phyloP scores from a whole-genome alignment of 2,888 invertebrate species.

The Empis stercorea region DNA sequence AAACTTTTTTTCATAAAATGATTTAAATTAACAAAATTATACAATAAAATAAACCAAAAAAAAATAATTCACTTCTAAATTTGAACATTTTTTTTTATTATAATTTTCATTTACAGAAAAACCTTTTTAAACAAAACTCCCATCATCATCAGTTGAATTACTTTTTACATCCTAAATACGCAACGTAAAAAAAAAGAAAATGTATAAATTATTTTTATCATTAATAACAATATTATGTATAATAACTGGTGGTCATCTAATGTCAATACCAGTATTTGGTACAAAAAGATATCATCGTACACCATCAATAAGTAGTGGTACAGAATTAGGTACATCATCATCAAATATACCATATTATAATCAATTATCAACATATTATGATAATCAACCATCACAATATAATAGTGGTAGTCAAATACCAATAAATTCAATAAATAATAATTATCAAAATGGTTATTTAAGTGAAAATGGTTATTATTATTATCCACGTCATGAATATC shows the following conservation, averaged over 20 bases:
- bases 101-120: no score
- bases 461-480: conserved; percentile 15
- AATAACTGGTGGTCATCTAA: background rate
- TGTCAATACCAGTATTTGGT: conserved; percentile 16
- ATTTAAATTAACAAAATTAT: no score
- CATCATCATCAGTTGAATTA: no score
- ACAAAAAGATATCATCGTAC: conserved; percentile 17
- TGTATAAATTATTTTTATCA: background rate
- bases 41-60: no score
- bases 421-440: background rate
- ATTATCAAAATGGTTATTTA: conserved; percentile 10
- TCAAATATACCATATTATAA: conserved; percentile 6
- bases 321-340: conserved; percentile 9
- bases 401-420: background rate
- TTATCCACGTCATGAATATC: conserved; percentile 16
- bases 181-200: background rate
- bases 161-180: no score
- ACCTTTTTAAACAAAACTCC: no score
- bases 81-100: no score
- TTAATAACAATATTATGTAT: background rate
- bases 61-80: no score
- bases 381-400: conserved; percentile 4
- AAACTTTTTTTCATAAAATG: no score
- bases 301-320: conserved; percentile 3
- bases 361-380: conserved; percentile 8